Conservation (phyloP, 2,888 invertebrate genomes). For the Norana najaformis region DNA sequence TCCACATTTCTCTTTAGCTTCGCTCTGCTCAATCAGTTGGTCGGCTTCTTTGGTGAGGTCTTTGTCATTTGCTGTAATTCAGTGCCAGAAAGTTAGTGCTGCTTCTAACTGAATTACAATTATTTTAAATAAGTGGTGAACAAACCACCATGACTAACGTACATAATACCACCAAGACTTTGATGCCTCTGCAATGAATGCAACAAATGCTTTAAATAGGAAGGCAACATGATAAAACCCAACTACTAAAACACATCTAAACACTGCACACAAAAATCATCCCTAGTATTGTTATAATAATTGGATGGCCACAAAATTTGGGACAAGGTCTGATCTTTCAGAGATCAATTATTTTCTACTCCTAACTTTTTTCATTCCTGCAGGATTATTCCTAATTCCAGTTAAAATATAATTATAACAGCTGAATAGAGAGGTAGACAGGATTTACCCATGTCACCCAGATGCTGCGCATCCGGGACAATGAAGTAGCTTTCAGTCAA, state of each 20-base stretch:
- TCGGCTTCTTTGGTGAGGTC: not conserved
- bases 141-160: not conserved
- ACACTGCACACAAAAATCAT: not conserved
- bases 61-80: not conserved
- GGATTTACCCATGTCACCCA: not conserved
- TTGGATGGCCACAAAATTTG: not conserved
- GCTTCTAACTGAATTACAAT: not conserved
- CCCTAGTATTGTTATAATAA: not conserved
- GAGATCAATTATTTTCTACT: not conserved
- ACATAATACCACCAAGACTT: not conserved
- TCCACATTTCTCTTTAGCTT: not conserved
- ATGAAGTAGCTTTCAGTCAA: not conserved
- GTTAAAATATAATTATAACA: too few relatives aligned
- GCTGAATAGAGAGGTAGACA: not conserved
- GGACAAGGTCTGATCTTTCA: not conserved
- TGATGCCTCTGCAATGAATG: not conserved
- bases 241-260: too few relatives aligned
- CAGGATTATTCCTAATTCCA: too few relatives aligned
- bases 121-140: not conserved
- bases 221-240: too few relatives aligned
- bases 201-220: not conserved
- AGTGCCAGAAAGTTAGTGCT: not conserved
- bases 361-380: too few relatives aligned
- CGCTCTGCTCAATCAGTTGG: slow-evolving; percentile 19
- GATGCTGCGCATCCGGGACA: not conserved